Conservation (phyloP, 2,888 invertebrate genomes). For the Ceratothoa steindachneri region DNA sequence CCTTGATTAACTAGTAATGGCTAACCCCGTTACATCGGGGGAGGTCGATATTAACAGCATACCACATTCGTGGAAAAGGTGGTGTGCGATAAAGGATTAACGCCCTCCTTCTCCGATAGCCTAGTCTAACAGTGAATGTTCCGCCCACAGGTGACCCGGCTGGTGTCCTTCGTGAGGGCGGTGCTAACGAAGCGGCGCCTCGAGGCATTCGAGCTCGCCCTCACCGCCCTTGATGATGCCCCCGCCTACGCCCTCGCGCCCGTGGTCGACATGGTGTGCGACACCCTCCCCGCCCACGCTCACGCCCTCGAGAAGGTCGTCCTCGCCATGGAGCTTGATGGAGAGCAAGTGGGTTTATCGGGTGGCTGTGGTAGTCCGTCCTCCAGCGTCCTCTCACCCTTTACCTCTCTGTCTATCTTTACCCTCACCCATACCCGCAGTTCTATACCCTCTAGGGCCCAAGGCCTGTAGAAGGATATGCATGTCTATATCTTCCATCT, state of each 20-base stretch:
- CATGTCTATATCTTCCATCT: too few relatives aligned
- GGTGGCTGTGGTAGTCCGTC: too few relatives aligned
- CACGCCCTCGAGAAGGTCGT: conserved; percentile 40
- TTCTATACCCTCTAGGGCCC: too few relatives aligned
- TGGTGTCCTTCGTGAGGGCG: conserved; percentile 45
- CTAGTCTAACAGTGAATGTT: too few relatives aligned
- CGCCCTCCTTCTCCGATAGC: too few relatives aligned
- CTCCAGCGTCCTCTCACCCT: not conserved
- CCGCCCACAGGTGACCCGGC: conserved; percentile 31
- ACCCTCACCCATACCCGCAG: not conserved
- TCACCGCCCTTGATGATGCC: conserved; percentile 34
- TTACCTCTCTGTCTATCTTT: not conserved
- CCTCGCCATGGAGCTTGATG: conserved; percentile 41
- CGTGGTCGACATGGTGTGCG: conserved; percentile 47
- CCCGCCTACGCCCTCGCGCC: conserved; percentile 30
- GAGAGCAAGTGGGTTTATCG: conserved; percentile 35
- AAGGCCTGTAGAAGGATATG: too few relatives aligned
- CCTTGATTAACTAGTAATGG: too few relatives aligned
- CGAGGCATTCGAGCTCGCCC: conserved; percentile 43
- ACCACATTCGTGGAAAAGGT: too few relatives aligned
- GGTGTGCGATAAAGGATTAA: too few relatives aligned
- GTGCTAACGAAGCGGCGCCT: conserved; percentile 42
- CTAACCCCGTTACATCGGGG: too few relatives aligned
- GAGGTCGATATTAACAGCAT: too few relatives aligned
- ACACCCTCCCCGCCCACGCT: conserved; percentile 43